Evolutionary conservation across 2,113 vertebrate species (phyloP), one percentile per base, ranked within the genome.

Genomic region (Anolis carolinensis): DNA sequence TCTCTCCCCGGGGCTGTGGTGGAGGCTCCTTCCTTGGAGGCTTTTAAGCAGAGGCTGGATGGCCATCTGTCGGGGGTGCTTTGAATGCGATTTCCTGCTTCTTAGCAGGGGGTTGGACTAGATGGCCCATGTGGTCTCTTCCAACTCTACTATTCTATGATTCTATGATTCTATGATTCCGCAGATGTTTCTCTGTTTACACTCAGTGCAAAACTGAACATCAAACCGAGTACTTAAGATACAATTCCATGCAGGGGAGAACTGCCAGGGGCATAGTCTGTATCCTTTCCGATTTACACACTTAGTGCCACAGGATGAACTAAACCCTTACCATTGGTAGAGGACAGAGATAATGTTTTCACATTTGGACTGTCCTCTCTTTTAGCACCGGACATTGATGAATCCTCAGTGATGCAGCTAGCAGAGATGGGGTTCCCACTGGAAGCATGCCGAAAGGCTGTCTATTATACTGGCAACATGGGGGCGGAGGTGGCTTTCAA

Each of bases 361-460:
- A 68, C 23, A n/a, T 65, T 55, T 87, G 34, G 82, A 89, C 71
- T 71, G 5, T 84, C 39, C 11, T 93, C 93, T 93, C 91, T 91
- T 86, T 59, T 93, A 99, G 99, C 97, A 92, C 97, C 98, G 80
- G 98, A 99, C 95, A 97, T 99, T 82, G 98, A 99, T 18, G 99
- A 99, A 92, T 97, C 97, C 0, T 97, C 98, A 1, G 98, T 98
- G 83, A 99, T 99, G 98, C 99, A 99, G 91, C 96, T 99, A 96
- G 98, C 98, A 0, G 99, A 99, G 95, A 99, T 99, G 99, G 99
- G 99, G 21, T 99, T 99, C 86, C 99, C 99, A 1, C 88, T 99
- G 79, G 99, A 99, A 94, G 98, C 98, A 0, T 99, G 99, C 90
- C 97, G 98, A 92, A 99, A 99, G 93, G 98, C 99, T 0, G 98